phyloP scores from a whole-genome alignment of 2,888 invertebrate species.

The Sesia bembeciformis region DNA sequence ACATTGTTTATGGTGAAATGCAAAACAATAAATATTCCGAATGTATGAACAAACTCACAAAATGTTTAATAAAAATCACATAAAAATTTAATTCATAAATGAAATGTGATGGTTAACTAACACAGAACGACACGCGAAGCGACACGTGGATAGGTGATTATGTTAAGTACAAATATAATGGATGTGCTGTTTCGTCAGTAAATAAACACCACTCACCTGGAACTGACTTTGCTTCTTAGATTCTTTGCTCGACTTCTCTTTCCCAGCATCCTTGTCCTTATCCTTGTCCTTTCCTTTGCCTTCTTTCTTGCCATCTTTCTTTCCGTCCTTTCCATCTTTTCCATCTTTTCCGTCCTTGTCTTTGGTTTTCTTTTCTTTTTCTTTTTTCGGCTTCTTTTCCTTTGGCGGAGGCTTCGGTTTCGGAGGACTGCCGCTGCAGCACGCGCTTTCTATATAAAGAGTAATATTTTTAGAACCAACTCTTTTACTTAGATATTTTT shows the following conservation, averaged over 20 bases:
- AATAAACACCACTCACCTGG: slow-evolving; percentile 65
- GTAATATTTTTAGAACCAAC: background rate
- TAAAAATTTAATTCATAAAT: slow-evolving; percentile 29
- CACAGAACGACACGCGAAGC: slow-evolving; percentile 56
- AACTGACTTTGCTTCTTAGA: slow-evolving; percentile 79
- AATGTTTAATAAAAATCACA: slow-evolving; percentile 31
- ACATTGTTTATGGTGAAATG: slow-evolving; percentile 2
- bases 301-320: slow-evolving; percentile 69
- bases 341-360: slow-evolving; percentile 74
- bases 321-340: slow-evolving; percentile 58
- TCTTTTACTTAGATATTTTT: background rate
- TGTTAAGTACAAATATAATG: slow-evolving; percentile 51
- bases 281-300: slow-evolving; percentile 74
- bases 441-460: slow-evolving; percentile 80
- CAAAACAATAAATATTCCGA: slow-evolving; percentile 20
- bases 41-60: slow-evolving; percentile 19
- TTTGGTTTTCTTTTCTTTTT: slow-evolving; percentile 77
- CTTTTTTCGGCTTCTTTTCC: slow-evolving; percentile 81
- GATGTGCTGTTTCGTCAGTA: slow-evolving; percentile 47
- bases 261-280: slow-evolving; percentile 76
- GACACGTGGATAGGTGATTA: slow-evolving; percentile 26
- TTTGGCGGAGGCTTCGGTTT: slow-evolving; percentile 78
- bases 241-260: slow-evolving; percentile 74
- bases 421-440: slow-evolving; percentile 83
- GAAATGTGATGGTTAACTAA: slow-evolving; percentile 46